Base-by-base conservation (phyloP, 2,888 invertebrate genomes). In the Lochmaea capreae region DNA sequence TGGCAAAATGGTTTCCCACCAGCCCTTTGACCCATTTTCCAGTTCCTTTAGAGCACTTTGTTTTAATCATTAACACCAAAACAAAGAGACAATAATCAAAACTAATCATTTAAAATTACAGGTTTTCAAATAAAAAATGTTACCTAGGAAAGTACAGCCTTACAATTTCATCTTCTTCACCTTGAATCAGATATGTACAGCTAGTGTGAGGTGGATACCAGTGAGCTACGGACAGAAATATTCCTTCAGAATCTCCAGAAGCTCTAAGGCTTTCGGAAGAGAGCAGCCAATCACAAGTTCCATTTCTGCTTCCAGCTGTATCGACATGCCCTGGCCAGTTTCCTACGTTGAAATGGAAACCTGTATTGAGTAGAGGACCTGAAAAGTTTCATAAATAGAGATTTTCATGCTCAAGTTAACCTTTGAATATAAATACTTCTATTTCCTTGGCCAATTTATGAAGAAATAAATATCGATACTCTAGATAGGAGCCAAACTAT, bases 201-300 rank as follows among this genome's bases (percentile, higher is more conserved):
- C 95, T 95, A 0, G 97, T 97, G 84, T 96, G 95, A 0, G 97
- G 96, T 0, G 96, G 96, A 85, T 97, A 97, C 97, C 97, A 97
- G 84, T 97, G 97, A 0, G 96, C 95, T 14, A 97, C 96, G 0
- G 96, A 96, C 22, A 96, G 89, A 87, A 97, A 97, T 79, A 96
- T 95, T 8, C 96, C 96, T 84, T 96, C 96, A 42, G 94, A 92
- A 84, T 94, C 94, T 39, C 95, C 94, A 65, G 92, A 93, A 79
- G 92, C 91, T 84, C 92, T 90, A 26, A 96, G 88, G 52, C 94
- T 93, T 81, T 95, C 94, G 65, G 95, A 95, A 70, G 94, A 95
- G 65, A 96, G 90, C 67, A 95, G 88, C 96, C 96, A 96, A 86
- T 96, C 95, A 84, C 96, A 96, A 63, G 94, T 94, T 6, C 96